phyloP scores from a whole-genome alignment of 1,140 invertebrate genomes.

The Drosophila serrata region DNA sequence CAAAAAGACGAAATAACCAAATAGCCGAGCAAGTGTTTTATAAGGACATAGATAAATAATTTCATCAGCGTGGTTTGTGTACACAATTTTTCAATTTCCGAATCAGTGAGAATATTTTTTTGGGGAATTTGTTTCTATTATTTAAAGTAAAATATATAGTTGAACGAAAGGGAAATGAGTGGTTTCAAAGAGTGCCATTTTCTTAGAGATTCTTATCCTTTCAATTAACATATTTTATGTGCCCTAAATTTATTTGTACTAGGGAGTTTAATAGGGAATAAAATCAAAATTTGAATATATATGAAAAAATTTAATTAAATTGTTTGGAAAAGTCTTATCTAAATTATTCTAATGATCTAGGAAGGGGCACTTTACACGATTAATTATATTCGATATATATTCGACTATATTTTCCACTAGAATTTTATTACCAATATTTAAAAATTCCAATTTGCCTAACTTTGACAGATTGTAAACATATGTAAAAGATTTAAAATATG shows the following conservation, averaged over 20 bases:
- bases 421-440: background rate
- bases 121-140: background rate
- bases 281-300: background rate
- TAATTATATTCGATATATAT: background rate
- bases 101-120: background rate
- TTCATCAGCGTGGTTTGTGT: slow-evolving; percentile 30
- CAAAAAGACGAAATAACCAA: slow-evolving; percentile 11
- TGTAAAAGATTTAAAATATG: background rate
- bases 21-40: slow-evolving; percentile 40
- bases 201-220: too few relatives aligned
- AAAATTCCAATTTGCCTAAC: background rate
- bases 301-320: background rate
- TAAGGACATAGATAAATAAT: slow-evolving; percentile 42
- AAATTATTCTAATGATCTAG: background rate
- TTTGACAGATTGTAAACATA: background rate
- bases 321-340: background rate
- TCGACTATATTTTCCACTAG: too few relatives aligned
- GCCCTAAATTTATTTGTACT: too few relatives aligned
- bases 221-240: too few relatives aligned
- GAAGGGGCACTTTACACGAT: background rate
- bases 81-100: slow-evolving; percentile 9
- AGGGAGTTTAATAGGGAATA: too few relatives aligned
- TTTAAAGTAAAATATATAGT: background rate
- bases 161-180: background rate
- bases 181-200: background rate